A percentile compares a stretch with the other conserved stretches of the same genome.
Conservation (phyloP, 2,888 invertebrate species). For the Iphiclides podalirius region DNA sequence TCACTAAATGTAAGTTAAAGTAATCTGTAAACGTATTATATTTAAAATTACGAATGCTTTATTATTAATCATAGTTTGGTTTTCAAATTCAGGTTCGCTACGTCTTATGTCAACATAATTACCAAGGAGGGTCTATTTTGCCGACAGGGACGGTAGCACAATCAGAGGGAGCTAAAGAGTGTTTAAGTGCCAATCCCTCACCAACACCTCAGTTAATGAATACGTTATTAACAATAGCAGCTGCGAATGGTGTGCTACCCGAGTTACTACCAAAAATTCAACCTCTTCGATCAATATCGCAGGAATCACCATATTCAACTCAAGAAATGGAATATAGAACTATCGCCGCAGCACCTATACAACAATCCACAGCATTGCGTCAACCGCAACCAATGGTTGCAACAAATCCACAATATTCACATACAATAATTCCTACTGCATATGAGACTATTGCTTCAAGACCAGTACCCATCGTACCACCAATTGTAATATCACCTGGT, state of each 20-base stretch:
- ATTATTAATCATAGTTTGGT: not conserved
- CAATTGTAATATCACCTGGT: slow-evolving; percentile 22
- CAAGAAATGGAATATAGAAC: slow-evolving; percentile 8
- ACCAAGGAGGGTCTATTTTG: slow-evolving; percentile 7
- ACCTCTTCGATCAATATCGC: slow-evolving; percentile 16
- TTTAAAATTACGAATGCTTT: too few species aligned
- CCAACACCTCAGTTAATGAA: slow-evolving; percentile 33
- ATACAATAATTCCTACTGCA: slow-evolving; percentile 1
- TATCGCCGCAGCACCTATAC: slow-evolving; percentile 14
- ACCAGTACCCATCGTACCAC: slow-evolving; percentile 5
- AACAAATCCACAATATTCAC: not conserved
- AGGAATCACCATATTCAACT: slow-evolving; percentile 6
- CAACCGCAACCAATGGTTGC: slow-evolving; percentile 10
- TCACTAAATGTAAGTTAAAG: slow-evolving; percentile 44
- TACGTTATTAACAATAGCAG: slow-evolving; percentile 32
- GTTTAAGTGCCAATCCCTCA: slow-evolving; percentile 12
- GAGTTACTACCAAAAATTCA: slow-evolving; percentile 28
- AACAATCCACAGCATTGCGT: slow-evolving; percentile 8
- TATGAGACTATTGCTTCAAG: not conserved
- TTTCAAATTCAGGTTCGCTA: slow-evolving; percentile 27
- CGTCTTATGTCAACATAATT: slow-evolving; percentile 29
- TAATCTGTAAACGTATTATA: too few species aligned
- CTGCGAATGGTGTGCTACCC: slow-evolving; percentile 34
- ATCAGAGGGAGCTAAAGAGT: slow-evolving; percentile 19
- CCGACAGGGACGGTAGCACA: slow-evolving; percentile 4